These are phyloP conservation scores for Cydia pomonella DNA, from an alignment of 1,140 invertebrate species.

Conservation along the genomic window DNA sequence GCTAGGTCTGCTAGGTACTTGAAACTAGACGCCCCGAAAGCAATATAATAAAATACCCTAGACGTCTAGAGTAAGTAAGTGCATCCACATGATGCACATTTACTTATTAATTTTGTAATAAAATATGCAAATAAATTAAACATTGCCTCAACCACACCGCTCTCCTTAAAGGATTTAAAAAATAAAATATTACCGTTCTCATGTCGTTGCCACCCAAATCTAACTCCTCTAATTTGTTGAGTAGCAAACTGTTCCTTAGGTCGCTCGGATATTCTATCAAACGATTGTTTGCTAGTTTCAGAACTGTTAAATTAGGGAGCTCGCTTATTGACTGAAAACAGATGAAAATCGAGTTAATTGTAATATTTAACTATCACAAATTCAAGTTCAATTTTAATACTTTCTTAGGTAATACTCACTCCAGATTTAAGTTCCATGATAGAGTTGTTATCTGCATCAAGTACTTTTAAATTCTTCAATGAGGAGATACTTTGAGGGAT, in stretches of 20 bases:
- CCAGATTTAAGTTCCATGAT: slow-evolving; percentile 69
- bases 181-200: slow-evolving; percentile 56
- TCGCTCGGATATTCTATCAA: slow-evolving; percentile 70
- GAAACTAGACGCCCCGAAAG: no score
- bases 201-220: slow-evolving; percentile 75
- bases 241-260: slow-evolving; percentile 65
- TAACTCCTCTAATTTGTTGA: slow-evolving; percentile 69
- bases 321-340: slow-evolving; percentile 73
- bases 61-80: no score
- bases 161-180: no score
- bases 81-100: no score
- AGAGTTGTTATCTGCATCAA: slow-evolving; percentile 79
- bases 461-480: slow-evolving; percentile 69
- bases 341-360: slow-evolving; percentile 21
- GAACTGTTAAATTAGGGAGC: slow-evolving; percentile 63
- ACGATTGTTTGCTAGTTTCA: slow-evolving; percentile 75
- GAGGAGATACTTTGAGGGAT: slow-evolving; percentile 78
- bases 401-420: slow-evolving; percentile 50
- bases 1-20: no score
- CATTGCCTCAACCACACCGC: no score
- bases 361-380: slow-evolving; percentile 5
- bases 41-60: no score
- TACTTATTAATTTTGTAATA: no score
- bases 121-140: neutral
- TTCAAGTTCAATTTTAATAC: no score